Conservation (phyloP, 2,113 vertebrate genomes). For the Protobothrops flavoviridis region DNA sequence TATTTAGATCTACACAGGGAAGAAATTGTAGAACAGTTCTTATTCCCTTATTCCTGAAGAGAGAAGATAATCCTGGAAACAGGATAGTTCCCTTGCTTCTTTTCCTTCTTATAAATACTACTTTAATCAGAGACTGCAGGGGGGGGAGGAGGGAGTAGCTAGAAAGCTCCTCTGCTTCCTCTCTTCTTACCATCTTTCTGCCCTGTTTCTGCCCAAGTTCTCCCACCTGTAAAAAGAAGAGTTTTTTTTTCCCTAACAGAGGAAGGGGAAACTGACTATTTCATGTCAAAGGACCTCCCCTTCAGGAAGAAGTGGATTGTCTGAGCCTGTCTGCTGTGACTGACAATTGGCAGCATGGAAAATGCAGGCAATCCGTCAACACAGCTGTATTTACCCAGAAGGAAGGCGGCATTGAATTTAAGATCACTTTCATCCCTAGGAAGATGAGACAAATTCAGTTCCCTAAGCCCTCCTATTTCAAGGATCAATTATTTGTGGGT, state of each 20-base stretch:
- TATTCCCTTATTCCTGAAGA: neutral
- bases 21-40: neutral
- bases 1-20: neutral
- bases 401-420: neutral
- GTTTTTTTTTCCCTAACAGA: neutral
- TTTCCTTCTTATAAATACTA: too few relatives aligned
- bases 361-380: neutral
- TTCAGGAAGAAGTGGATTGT: neutral
- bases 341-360: neutral
- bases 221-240: neutral
- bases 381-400: neutral
- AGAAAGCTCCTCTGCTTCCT: neutral
- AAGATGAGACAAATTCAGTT: neutral
- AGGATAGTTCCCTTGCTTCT: neutral
- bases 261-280: neutral
- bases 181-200: neutral
- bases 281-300: neutral
- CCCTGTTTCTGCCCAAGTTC: neutral
- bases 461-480: neutral
- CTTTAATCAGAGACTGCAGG: too few relatives aligned
- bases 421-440: neutral
- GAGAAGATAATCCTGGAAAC: neutral
- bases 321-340: neutral
- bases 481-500: neutral
- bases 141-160: too few relatives aligned